Percentiles rank a stretch among this genome's conserved stretches.
Evolutionary conservation across 2,797 vertebrate genomes (phyloP).

Genomic region (Typhlichthys eigenmanni): DNA sequence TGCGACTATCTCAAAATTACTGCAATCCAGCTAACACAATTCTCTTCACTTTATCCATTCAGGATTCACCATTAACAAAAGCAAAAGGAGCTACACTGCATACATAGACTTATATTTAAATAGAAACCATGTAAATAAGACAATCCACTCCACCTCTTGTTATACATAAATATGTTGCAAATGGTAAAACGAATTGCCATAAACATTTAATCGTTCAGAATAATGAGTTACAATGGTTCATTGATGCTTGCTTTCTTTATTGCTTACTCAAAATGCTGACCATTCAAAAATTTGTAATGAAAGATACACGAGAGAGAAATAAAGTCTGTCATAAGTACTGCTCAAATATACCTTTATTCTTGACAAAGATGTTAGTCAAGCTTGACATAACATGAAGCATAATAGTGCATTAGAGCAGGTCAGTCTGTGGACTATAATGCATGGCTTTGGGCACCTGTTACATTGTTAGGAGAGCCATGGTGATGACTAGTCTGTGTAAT

Average conservation of each 20-base stretch:
- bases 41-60: slow-evolving; percentile 65
- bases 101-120: too few species aligned
- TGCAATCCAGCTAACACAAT: slow-evolving; percentile 65
- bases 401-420: slow-evolving; percentile 51
- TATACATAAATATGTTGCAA: slow-evolving; percentile 4
- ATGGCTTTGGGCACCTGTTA: slow-evolving; percentile 75
- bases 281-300: slow-evolving; percentile 8
- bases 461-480: slow-evolving; percentile 62
- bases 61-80: slow-evolving; percentile 24
- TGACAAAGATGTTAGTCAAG: slow-evolving; percentile 34
- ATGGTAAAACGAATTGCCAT: too few species aligned
- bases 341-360: slow-evolving; percentile 61
- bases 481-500: slow-evolving; percentile 62
- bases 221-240: neutral
- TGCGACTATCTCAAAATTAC: slow-evolving; percentile 69
- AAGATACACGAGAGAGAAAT: slow-evolving; percentile 26
- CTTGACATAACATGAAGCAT: slow-evolving; percentile 55
- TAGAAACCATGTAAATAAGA: too few species aligned
- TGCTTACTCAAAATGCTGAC: slow-evolving; percentile 12
- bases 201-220: too few species aligned
- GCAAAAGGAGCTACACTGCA: neutral
- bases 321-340: slow-evolving; percentile 45
- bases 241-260: neutral
- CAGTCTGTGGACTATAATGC: slow-evolving; percentile 55
- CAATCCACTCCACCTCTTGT: too few species aligned